phyloP scores from a whole-genome alignment of 2,888 invertebrate genomes.

The Leptura quadrifasciata region DNA sequence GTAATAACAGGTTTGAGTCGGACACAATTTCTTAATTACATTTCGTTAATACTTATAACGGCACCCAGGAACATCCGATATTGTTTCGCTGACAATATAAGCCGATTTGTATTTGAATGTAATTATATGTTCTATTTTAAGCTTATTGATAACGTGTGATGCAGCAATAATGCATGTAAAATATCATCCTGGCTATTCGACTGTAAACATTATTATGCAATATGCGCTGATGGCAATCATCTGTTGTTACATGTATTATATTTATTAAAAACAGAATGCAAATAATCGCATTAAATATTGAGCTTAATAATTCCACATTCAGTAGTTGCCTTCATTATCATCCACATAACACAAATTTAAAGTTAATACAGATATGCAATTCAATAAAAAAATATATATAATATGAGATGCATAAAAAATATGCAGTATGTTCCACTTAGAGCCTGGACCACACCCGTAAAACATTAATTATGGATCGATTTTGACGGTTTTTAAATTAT shows the following conservation, averaged over 20 bases:
- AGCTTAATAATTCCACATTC: background rate
- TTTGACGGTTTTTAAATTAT: no score
- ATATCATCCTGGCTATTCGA: conserved; percentile 27
- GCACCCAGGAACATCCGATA: conserved; percentile 8
- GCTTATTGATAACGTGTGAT: conserved; percentile 36
- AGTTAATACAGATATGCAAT: no score
- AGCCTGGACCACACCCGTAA: no score
- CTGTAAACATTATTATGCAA: conserved; percentile 35
- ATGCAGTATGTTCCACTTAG: no score
- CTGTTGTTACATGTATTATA: conserved; percentile 21
- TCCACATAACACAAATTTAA: no score
- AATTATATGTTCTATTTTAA: conserved; percentile 46
- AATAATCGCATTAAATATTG: background rate
- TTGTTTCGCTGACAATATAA: conserved; percentile 16
- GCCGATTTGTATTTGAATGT: conserved; percentile 47
- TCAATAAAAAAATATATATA: no score
- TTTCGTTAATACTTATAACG: background rate
- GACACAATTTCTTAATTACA: background rate
- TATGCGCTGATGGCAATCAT: conserved; percentile 35
- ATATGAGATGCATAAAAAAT: no score
- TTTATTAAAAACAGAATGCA: conserved; percentile 9
- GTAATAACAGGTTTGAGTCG: no score
- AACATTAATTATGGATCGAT: no score
- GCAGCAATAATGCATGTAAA: conserved; percentile 36
- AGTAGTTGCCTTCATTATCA: no score